Conservation (phyloP, 2,888 invertebrate genomes). For the Pyrrhia umbra region DNA sequence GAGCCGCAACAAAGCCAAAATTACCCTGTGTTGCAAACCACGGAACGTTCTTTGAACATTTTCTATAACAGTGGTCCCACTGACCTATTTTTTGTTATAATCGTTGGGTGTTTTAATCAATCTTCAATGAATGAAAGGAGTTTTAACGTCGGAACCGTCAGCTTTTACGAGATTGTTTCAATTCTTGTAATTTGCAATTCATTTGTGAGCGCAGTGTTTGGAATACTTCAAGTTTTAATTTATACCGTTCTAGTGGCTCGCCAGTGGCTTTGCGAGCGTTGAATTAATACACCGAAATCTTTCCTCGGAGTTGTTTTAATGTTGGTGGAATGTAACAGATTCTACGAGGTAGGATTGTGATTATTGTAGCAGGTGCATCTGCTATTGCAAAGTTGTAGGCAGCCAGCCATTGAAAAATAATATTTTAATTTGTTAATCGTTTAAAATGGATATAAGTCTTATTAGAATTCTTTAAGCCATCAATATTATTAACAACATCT, state of each 20-base stretch:
- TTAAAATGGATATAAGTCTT: no score
- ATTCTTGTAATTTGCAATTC: constrained; percentile 63
- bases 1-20: constrained; percentile 70
- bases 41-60: constrained; percentile 62
- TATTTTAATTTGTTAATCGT: no score
- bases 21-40: constrained; percentile 65
- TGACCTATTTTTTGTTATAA: constrained; percentile 67
- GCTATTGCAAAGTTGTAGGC: neutral
- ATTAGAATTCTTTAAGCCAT: no score
- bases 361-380: no score
- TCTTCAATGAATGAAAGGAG: constrained; percentile 60
- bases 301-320: constrained; percentile 41
- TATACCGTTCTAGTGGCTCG: constrained; percentile 52
- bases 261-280: constrained; percentile 38
- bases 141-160: constrained; percentile 53
- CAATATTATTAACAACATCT: no score
- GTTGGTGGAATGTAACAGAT: constrained; percentile 13
- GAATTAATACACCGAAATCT: constrained; percentile 53
- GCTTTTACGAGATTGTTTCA: constrained; percentile 61
- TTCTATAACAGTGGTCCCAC: constrained; percentile 55
- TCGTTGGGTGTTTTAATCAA: constrained; percentile 65
- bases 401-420: neutral
- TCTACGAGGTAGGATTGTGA: constrained; percentile 11
- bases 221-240: constrained; percentile 55
- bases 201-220: constrained; percentile 50